Percentiles rank a stretch among this genome's conserved stretches.
phyloP scores from a whole-genome alignment of 2,113 vertebrate genomes.

The Platichthys flesus region DNA sequence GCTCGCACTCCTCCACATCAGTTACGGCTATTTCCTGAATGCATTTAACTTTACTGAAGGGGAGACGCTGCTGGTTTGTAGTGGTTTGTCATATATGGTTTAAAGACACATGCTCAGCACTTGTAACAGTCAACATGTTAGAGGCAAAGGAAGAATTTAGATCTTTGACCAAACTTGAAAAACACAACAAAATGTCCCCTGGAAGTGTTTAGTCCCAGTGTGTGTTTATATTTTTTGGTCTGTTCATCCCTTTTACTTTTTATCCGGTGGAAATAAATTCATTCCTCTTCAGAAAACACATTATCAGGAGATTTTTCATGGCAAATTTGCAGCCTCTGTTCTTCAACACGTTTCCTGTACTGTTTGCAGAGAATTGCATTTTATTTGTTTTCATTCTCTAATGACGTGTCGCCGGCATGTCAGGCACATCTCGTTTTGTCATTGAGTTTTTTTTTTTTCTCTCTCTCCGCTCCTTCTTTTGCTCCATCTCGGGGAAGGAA shows the following conservation, averaged over 20 bases:
- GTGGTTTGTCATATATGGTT: constrained; percentile 18
- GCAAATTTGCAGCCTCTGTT: constrained; percentile 34
- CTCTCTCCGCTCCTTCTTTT: constrained; percentile 40
- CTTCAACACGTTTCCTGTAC: constrained; percentile 41
- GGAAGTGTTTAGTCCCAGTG: background rate
- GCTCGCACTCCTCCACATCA: constrained; percentile 31
- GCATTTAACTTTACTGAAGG: constrained; percentile 18
- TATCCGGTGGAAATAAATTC: constrained; percentile 22
- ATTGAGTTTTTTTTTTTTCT: constrained; percentile 41
- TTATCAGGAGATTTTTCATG: constrained; percentile 40
- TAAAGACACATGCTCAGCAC: constrained; percentile 33
- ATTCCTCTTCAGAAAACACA: constrained; percentile 13
- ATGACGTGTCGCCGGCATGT: constrained; percentile 68
- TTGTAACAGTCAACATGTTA: background rate
- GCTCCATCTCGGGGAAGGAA: constrained; percentile 64
- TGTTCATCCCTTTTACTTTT: background rate
- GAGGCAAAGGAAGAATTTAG: too few species aligned
- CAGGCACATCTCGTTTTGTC: constrained; percentile 67
- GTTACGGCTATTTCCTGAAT: constrained; percentile 41
- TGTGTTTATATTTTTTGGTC: constrained; percentile 4
- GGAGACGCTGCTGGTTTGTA: constrained; percentile 11
- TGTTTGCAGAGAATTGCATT: constrained; percentile 65
- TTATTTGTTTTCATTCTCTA: constrained; percentile 77
- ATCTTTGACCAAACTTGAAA: constrained; percentile 14
- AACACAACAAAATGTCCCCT: background rate